phyloP scores from a whole-genome alignment of 2,888 invertebrate genomes.

The Polymixis lichenea region DNA sequence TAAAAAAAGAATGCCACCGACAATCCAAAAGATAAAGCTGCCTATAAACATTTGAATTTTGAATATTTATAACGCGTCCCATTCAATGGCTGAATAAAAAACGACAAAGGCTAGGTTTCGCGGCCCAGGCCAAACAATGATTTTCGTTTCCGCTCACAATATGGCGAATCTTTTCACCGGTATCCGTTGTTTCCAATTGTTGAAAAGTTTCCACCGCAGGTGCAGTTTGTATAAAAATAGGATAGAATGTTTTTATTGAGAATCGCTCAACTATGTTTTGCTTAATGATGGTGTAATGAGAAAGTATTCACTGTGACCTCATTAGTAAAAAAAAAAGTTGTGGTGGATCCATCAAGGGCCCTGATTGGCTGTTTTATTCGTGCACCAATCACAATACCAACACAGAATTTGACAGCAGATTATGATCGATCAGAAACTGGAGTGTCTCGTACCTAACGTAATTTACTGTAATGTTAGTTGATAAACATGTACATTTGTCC shows the following conservation, averaged over 20 bases:
- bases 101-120: slow-evolving; percentile 64
- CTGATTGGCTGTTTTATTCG: background rate
- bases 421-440: background rate
- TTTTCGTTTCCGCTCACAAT: slow-evolving; percentile 80
- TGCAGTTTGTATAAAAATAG: slow-evolving; percentile 53
- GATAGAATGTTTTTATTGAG: slow-evolving; percentile 49
- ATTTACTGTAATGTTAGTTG: background rate
- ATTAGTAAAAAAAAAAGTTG: background rate
- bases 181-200: slow-evolving; percentile 68
- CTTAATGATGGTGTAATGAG: slow-evolving; percentile 11
- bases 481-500: background rate
- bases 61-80: slow-evolving; percentile 66
- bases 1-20: slow-evolving; percentile 18
- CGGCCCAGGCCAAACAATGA: slow-evolving; percentile 76
- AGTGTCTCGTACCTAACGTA: background rate
- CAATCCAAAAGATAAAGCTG: slow-evolving; percentile 45
- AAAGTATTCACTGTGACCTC: background rate
- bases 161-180: slow-evolving; percentile 73
- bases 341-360: background rate
- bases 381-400: background rate
- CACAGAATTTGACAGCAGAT: background rate
- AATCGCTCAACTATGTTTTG: slow-evolving; percentile 19
- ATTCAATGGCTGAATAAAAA: slow-evolving; percentile 64
- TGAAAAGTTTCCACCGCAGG: slow-evolving; percentile 54
- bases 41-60: slow-evolving; percentile 62